Evolutionary conservation across 2,113 vertebrate species (phyloP).

Genomic region (Glaucidium brasilianum): DNA sequence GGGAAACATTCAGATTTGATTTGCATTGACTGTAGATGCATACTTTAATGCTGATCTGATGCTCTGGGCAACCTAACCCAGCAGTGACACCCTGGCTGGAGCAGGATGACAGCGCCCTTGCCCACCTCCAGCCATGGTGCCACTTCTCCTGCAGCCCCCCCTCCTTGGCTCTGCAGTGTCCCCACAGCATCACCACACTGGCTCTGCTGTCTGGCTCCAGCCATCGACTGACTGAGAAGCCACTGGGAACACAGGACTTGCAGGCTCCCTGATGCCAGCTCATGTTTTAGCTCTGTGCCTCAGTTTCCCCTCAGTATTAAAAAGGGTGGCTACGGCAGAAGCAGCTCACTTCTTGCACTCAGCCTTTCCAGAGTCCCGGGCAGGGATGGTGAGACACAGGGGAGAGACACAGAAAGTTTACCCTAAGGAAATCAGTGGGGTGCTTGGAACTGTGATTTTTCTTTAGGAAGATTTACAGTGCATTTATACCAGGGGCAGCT

Average conservation of each 20-base stretch:
- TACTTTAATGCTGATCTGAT: neutral
- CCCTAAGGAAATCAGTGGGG: neutral
- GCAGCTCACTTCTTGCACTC: neutral
- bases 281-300: neutral
- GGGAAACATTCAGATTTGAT: neutral
- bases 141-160: neutral
- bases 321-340: neutral
- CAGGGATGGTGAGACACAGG: neutral
- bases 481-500: neutral
- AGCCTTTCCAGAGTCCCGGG: neutral
- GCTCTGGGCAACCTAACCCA: neutral
- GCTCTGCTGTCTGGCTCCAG: neutral
- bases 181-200: rapidly evolving
- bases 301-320: neutral
- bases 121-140: neutral
- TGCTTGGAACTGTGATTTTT: neutral
- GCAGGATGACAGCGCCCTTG: neutral
- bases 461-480: neutral
- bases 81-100: neutral
- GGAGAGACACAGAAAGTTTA: neutral
- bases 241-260: neutral
- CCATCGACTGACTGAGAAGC: neutral
- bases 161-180: neutral
- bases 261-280: neutral
- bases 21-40: neutral